Conservation (phyloP, 2,888 invertebrate genomes). For the Drosophila austrosaltans region DNA sequence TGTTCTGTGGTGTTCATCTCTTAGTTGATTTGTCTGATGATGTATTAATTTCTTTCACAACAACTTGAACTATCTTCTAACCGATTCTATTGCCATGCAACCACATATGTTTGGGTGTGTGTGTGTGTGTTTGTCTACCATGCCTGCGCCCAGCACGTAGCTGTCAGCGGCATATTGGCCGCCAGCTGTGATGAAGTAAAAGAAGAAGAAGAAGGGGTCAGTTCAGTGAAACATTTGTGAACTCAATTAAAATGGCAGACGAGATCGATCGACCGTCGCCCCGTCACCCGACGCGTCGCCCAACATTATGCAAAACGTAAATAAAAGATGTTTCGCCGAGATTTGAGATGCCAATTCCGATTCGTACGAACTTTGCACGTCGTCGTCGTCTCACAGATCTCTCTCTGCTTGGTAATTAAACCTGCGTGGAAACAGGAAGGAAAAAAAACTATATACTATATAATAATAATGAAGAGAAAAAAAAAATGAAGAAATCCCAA, state of each 20-base stretch:
- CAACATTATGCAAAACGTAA: slow-evolving; percentile 54
- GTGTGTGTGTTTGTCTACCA: neutral
- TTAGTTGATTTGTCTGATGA: slow-evolving; percentile 62
- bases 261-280: neutral
- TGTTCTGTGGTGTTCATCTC: slow-evolving; percentile 1
- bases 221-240: slow-evolving; percentile 60
- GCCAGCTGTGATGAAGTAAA: slow-evolving; percentile 59
- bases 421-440: slow-evolving; percentile 49
- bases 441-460: slow-evolving; percentile 13
- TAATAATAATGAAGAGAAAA: slow-evolving; percentile 19
- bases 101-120: slow-evolving; percentile 3
- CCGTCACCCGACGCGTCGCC: neutral
- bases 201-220: slow-evolving; percentile 52
- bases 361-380: slow-evolving; percentile 55
- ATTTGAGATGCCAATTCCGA: slow-evolving; percentile 44
- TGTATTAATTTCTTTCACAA: slow-evolving; percentile 74
- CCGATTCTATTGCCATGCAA: slow-evolving; percentile 28
- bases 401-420: slow-evolving; percentile 58
- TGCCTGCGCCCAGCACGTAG: slow-evolving; percentile 61
- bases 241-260: slow-evolving; percentile 76
- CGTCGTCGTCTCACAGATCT: neutral
- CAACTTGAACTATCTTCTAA: slow-evolving; percentile 63
- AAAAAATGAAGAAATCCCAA: slow-evolving; percentile 25
- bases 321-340: slow-evolving; percentile 1
- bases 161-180: slow-evolving; percentile 67